Percentiles rank a stretch among this genome's conserved stretches.
Evolutionary conservation across 2,888 invertebrate genomes (phyloP).

Genomic region (Camponotus fellah): DNA sequence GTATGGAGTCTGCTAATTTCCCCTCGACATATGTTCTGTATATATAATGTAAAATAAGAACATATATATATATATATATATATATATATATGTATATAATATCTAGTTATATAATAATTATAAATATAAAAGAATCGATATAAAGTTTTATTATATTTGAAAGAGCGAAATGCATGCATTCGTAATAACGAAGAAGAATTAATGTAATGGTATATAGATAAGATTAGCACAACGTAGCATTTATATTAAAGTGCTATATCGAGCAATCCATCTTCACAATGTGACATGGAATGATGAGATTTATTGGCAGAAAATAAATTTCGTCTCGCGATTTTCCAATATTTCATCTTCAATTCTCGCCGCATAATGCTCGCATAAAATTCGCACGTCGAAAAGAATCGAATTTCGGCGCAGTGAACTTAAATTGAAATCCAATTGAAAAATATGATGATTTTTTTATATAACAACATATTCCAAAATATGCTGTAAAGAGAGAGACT

Average conservation of each 20-base stretch:
- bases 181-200: background rate
- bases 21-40: constrained; percentile 14
- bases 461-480: background rate
- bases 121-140: background rate
- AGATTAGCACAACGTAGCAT: constrained; percentile 31
- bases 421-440: constrained; percentile 33
- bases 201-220: constrained; percentile 11
- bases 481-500: background rate
- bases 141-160: constrained; percentile 1
- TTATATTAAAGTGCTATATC: constrained; percentile 34
- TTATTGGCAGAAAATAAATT: constrained; percentile 55
- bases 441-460: constrained; percentile 35
- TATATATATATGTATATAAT: background rate
- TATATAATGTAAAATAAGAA: constrained; percentile 16
- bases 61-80: background rate
- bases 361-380: constrained; percentile 40
- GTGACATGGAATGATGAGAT: constrained; percentile 49
- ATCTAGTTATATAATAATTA: constrained; percentile 14
- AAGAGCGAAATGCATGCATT: constrained; percentile 1
- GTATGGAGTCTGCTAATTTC: constrained; percentile 42
- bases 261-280: constrained; percentile 48
- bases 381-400: constrained; percentile 37
- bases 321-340: constrained; percentile 50
- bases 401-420: constrained; percentile 32
- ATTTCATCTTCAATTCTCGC: constrained; percentile 43